Base-by-base conservation (phyloP, 2,888 invertebrate species). In the Lochmaea capreae region DNA sequence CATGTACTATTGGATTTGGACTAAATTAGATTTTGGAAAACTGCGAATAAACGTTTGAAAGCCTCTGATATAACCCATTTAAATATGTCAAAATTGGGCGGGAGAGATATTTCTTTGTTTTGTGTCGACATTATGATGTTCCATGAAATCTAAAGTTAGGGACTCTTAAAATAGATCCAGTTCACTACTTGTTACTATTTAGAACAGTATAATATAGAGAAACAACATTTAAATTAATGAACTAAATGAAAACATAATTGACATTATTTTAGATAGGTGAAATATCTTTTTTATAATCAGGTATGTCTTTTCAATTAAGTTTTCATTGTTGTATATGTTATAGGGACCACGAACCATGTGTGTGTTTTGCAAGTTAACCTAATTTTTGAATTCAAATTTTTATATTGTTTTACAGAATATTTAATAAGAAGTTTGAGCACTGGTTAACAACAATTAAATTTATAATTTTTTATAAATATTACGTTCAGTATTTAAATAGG, bases 91-190 rank as follows among this genome's bases (percentile, higher is more conserved):
- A 18, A 16, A 54, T 54, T 10, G n/a, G 54, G 54, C 16, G 54
- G 54, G 54, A 54, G 16, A 16, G 3, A n/a, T 18, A 54, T 11
- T 54, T 54, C 2, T 6, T 54, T 10, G 54, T 10, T 54, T 54
- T 54, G n/a, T 49, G 54, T 16, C 54, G 18, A 18, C 18, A 46
- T 12, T 16, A 54, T 18, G 10, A 1, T 54, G 54, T 54, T 54
- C 54, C 16, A 18, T 54, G 54, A 54, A 54, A 54, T 16, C 54
- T 54, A 54, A 54, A 54, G 54, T 54, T 54, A 54, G 54, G 11
- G 54, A 54, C 54, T n/a, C 54, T 18, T 54, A 54, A 54, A 54
- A 54, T 54, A 54, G 54, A 54, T 54, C 16, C 16, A 18, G 54
- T 52, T 52, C 52, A 52, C n/a, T 52, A 52, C n/a, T 52, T 52